These are phyloP conservation scores for Syrmaticus mikado DNA, from an alignment of 2,113 vertebrate species.

Conservation along the genomic window DNA sequence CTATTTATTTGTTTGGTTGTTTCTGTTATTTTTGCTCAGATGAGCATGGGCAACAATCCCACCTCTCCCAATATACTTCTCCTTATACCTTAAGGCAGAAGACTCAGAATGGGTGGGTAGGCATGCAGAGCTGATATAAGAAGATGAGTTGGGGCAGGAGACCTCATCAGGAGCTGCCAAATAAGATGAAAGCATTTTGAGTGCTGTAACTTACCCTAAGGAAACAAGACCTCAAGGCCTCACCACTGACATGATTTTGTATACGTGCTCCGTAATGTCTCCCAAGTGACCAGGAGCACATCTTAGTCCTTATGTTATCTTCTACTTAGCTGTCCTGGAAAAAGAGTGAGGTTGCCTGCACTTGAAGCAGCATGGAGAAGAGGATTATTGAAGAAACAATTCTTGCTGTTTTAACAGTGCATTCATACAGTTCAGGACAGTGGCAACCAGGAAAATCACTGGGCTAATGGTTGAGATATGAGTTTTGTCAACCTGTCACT, in stretches of 20 bases:
- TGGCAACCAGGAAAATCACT: not conserved
- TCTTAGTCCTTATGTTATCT: not conserved
- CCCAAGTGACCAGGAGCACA: not conserved
- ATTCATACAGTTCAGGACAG: not conserved
- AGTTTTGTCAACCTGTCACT: not conserved
- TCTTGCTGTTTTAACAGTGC: not conserved
- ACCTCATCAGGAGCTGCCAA: not conserved
- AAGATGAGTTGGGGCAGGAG: not conserved
- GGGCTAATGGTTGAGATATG: not conserved
- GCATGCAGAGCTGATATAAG: fast-evolving
- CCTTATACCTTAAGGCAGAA: not conserved
- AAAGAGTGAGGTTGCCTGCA: not conserved
- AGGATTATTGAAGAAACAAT: not conserved
- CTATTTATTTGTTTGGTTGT: fast-evolving
- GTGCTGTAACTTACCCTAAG: not conserved
- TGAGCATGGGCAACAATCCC: not conserved
- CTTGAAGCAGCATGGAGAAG: not conserved
- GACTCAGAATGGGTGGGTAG: not conserved
- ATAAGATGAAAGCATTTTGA: not conserved
- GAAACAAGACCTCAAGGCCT: not conserved
- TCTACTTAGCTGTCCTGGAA: not conserved
- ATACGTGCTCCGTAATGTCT: not conserved
- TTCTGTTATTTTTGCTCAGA: not conserved
- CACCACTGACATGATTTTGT: fast-evolving
- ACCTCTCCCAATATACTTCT: fast-evolving